These are phyloP conservation scores for Kryptolebias ocellatus DNA, from an alignment of 2,797 vertebrate species.

Conservation along the genomic window DNA sequence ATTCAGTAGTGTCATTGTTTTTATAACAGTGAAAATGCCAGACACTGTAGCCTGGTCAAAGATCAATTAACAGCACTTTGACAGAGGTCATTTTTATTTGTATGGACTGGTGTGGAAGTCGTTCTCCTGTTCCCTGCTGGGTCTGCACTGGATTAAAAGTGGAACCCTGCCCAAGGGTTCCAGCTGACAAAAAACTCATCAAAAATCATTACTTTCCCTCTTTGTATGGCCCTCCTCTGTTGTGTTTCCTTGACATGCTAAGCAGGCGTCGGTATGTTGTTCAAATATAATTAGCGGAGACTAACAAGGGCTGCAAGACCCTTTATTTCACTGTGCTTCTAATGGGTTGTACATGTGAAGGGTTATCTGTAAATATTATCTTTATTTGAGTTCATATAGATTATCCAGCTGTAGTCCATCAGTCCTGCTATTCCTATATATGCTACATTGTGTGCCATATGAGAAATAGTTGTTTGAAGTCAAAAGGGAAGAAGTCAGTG, in stretches of 20 bases:
- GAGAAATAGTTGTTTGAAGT: constrained; percentile 32
- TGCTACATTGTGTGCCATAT: neutral
- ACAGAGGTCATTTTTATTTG: constrained; percentile 65
- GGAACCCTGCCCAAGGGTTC: constrained; percentile 44
- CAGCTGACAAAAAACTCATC: constrained; percentile 59
- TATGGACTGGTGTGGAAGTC: constrained; percentile 56
- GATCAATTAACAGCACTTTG: constrained; percentile 43
- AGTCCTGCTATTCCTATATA: neutral
- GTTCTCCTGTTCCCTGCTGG: constrained; percentile 54
- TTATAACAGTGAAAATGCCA: constrained; percentile 21
- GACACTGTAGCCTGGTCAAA: constrained; percentile 46
- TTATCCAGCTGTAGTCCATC: neutral
- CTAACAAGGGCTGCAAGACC: constrained; percentile 40
- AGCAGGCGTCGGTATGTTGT: constrained; percentile 53
- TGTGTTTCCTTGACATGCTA: constrained; percentile 38
- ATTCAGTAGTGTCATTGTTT: neutral
- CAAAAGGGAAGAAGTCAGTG: constrained; percentile 23
- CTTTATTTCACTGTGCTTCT: constrained; percentile 36
- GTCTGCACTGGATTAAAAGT: constrained; percentile 49
- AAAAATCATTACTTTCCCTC: constrained; percentile 34
- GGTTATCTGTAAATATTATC: constrained; percentile 10
- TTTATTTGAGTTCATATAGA: constrained; percentile 16
- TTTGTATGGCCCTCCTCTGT: constrained; percentile 45
- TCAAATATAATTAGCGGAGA: constrained; percentile 63
- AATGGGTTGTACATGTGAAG: constrained; percentile 32